Conservation (phyloP, 2,797 vertebrate species). For the Onychomys torridus region DNA sequence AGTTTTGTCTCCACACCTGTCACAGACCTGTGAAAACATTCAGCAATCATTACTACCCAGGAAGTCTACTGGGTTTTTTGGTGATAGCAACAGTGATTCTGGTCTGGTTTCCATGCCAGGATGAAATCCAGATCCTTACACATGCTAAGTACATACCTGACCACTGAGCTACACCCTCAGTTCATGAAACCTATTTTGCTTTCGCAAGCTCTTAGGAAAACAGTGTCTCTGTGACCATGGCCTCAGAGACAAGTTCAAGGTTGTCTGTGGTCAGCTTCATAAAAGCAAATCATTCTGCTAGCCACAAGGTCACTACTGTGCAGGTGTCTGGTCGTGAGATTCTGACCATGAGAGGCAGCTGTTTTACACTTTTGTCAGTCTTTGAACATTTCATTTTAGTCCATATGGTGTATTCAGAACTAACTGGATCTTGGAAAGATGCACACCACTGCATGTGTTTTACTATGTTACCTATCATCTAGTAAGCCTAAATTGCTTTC, state of each 20-base stretch:
- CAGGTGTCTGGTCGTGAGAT: neutral
- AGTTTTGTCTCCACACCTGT: neutral
- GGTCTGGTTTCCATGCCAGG: neutral
- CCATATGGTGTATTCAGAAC: neutral
- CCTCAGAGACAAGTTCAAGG: neutral
- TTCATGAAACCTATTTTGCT: neutral
- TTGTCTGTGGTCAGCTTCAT: neutral
- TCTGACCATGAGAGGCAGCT: neutral
- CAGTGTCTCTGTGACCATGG: neutral
- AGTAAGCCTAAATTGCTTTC: neutral
- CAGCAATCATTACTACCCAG: neutral
- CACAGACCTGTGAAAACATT: neutral
- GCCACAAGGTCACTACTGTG: neutral
- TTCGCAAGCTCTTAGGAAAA: neutral
- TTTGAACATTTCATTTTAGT: neutral
- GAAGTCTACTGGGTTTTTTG: neutral
- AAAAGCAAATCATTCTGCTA: neutral
- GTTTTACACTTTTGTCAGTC: neutral
- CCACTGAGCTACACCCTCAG: neutral
- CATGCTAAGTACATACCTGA: neutral
- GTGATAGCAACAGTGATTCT: neutral
- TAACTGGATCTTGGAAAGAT: neutral
- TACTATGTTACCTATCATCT: neutral
- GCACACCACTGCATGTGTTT: neutral
- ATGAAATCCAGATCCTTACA: neutral